phyloP scores from a whole-genome alignment of 2,797 vertebrate species.

The Picus viridis region DNA sequence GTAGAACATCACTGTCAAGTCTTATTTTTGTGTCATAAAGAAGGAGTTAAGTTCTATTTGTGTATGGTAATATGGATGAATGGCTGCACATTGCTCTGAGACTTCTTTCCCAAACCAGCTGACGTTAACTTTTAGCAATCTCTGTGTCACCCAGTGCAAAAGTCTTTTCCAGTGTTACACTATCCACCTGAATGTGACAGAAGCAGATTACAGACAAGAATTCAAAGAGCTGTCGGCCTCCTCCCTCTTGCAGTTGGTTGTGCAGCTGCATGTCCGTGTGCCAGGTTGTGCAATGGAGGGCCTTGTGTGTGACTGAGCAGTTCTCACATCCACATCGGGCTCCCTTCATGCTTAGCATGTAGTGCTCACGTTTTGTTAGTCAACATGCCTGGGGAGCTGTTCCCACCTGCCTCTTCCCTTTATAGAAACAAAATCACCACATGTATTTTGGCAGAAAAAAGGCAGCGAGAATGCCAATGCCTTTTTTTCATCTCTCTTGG shows the following conservation, averaged over 20 bases:
- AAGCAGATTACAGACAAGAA: background rate
- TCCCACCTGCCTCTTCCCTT: conserved; percentile 41
- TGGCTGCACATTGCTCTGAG: background rate
- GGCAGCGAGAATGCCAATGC: background rate
- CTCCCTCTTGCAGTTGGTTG: background rate
- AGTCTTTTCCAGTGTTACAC: background rate
- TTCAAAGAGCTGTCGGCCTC: background rate
- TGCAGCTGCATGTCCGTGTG: background rate
- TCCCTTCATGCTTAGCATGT: background rate
- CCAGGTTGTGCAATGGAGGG: conserved; percentile 5
- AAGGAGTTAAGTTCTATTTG: conserved; percentile 27
- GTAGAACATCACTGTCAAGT: conserved; percentile 8
- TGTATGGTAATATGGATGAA: background rate
- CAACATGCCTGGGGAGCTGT: background rate
- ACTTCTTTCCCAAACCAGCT: background rate
- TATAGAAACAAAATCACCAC: conserved; percentile 5
- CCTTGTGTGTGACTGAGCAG: background rate
- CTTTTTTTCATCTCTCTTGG: background rate
- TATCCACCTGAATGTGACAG: background rate
- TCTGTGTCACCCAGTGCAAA: background rate
- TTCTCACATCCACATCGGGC: background rate
- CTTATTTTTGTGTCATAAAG: conserved; percentile 25
- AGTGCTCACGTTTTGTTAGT: conserved; percentile 15
- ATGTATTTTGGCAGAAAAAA: background rate
- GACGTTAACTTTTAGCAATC: background rate